phyloP scores from a whole-genome alignment of 2,888 invertebrate species.

The Nymphalis polychloros region DNA sequence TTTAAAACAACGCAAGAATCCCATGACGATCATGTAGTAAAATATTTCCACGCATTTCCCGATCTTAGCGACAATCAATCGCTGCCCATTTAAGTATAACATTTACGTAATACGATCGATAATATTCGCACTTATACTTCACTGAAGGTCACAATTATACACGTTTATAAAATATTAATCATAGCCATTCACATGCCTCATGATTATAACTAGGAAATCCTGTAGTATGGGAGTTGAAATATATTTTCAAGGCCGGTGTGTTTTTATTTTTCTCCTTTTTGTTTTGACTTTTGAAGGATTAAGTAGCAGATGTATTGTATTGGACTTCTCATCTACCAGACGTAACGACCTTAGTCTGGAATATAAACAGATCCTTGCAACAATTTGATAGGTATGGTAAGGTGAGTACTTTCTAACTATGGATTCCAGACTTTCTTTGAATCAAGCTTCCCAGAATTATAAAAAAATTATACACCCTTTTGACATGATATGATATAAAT shows the following conservation, averaged over 20 bases:
- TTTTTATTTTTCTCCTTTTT: neutral
- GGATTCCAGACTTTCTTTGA: neutral
- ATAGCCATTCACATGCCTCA: conserved; percentile 38
- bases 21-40: neutral
- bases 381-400: too few species aligned
- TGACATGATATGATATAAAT: too few species aligned
- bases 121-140: conserved; percentile 6
- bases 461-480: too few species aligned
- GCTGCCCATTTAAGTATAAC: neutral
- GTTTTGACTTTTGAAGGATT: neutral
- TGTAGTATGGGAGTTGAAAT: conserved; percentile 34
- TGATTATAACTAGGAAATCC: conserved; percentile 40
- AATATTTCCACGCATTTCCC: conserved; percentile 1
- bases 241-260: conserved; percentile 27
- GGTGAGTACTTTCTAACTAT: too few species aligned
- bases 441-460: too few species aligned
- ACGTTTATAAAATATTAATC: conserved; percentile 36
- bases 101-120: conserved; percentile 9
- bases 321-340: neutral
- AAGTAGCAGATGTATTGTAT: too few species aligned
- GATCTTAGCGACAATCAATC: neutral
- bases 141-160: conserved; percentile 31
- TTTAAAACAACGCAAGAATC: too few species aligned
- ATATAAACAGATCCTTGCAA: too few species aligned
- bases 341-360: too few species aligned